These are phyloP conservation scores for Ophion ellenae DNA, from an alignment of 2,888 invertebrate genomes.

Conservation along the genomic window DNA sequence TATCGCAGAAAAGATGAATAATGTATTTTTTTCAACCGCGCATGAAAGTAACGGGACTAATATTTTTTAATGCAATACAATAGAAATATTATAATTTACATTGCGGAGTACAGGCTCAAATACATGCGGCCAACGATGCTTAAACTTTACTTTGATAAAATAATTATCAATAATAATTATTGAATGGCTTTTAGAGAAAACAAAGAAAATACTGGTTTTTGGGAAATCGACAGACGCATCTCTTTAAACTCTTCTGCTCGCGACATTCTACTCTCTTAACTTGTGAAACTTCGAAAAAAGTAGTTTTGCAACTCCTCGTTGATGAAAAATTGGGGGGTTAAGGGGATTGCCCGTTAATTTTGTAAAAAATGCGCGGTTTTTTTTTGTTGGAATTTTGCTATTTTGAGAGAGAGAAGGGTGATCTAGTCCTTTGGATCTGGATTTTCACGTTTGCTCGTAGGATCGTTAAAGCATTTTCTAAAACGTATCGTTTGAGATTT, in stretches of 20 bases:
- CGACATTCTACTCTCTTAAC: not conserved
- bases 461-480: not conserved
- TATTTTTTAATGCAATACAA: not conserved
- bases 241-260: not conserved
- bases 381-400: not conserved
- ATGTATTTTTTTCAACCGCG: not conserved
- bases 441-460: not conserved
- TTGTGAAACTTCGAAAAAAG: not conserved
- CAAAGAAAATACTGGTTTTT: not conserved
- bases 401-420: not conserved
- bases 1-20: not conserved
- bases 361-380: not conserved
- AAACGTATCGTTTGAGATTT: not conserved
- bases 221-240: no score
- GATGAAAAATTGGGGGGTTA: not conserved
- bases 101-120: not conserved
- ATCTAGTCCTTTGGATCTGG: not conserved
- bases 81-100: not conserved
- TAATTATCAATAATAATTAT: not conserved
- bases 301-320: not conserved
- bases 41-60: not conserved
- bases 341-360: not conserved
- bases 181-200: not conserved
- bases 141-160: not conserved
- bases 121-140: not conserved